Percentiles rank a stretch among this genome's conserved stretches.
Evolutionary conservation across 2,113 vertebrate genomes (phyloP).

Genomic region (Montifringilla adamsi): DNA sequence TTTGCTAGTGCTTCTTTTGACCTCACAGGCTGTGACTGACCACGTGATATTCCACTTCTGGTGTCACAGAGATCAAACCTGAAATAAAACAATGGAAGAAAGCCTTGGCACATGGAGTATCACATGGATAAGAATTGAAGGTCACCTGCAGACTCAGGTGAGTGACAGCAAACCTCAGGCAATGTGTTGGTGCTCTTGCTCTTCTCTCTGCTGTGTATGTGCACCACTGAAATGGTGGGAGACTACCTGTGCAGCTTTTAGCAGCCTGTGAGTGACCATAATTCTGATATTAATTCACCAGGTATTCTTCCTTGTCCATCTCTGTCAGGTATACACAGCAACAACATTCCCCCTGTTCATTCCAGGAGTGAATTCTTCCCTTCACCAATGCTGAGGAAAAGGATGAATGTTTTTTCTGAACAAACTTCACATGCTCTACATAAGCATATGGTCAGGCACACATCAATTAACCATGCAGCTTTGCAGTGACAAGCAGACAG

Average conservation of each 20-base stretch:
- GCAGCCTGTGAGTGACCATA: background rate
- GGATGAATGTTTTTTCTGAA: background rate
- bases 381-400: background rate
- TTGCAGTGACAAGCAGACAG: background rate
- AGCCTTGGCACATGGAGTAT: background rate
- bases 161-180: background rate
- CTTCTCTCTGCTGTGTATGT: background rate
- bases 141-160: background rate
- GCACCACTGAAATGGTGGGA: background rate
- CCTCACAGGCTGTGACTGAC: background rate
- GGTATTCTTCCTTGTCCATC: background rate
- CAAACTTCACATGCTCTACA: background rate
- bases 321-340: background rate
- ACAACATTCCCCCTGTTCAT: background rate
- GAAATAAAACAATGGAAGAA: background rate
- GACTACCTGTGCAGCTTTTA: background rate
- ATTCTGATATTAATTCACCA: background rate
- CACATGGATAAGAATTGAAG: background rate
- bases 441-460: background rate
- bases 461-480: background rate
- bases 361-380: background rate
- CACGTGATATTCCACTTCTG: background rate
- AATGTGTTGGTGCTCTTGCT: background rate
- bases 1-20: background rate
- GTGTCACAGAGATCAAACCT: background rate